phyloP scores from a whole-genome alignment of 2,797 vertebrate species.

The Platalea minor region DNA sequence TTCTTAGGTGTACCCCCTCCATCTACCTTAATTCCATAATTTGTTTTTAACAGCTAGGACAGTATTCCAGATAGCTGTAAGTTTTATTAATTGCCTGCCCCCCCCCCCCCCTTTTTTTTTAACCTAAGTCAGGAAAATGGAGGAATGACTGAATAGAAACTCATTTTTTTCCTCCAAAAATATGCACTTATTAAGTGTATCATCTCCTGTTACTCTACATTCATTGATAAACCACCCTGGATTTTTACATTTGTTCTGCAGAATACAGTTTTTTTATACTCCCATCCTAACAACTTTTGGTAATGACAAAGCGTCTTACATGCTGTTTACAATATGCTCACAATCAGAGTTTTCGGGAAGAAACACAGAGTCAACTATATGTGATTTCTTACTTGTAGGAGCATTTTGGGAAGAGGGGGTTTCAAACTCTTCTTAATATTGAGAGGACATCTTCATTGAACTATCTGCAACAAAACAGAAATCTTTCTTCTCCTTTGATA shows the following conservation, averaged over 20 bases:
- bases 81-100: not conserved
- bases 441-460: not conserved
- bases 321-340: not conserved
- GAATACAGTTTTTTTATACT: not conserved
- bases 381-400: not conserved
- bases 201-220: not conserved
- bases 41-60: not conserved
- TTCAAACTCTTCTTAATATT: not conserved
- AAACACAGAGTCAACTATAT: not conserved
- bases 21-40: not conserved
- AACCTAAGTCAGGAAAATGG: not conserved
- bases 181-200: not conserved
- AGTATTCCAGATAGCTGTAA: not conserved
- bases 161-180: not conserved
- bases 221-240: not conserved
- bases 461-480: not conserved
- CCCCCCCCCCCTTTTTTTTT: not conserved
- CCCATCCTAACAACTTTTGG: not conserved
- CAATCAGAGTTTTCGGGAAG: not conserved
- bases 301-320: not conserved
- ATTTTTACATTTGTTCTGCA: not conserved
- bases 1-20: not conserved
- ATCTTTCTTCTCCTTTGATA: not conserved
- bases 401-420: not conserved
- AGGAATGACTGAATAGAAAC: not conserved